phyloP scores from a whole-genome alignment of 2,888 invertebrate species.

The Pardosa pseudoannulata region DNA sequence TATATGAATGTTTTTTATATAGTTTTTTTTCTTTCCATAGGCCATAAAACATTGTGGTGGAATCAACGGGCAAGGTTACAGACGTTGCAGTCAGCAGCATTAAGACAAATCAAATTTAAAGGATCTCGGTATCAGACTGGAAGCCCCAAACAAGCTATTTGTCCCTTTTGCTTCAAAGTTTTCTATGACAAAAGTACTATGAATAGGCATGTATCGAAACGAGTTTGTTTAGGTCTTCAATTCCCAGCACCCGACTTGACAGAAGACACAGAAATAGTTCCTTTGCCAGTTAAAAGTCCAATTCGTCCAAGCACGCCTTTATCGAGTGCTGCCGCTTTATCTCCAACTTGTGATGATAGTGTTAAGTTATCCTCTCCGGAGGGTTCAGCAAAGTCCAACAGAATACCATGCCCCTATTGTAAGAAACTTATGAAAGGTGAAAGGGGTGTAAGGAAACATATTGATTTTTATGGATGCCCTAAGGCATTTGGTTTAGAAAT shows the following conservation, averaged over 20 bases:
- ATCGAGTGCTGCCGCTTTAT: neutral
- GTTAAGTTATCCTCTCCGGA: neutral
- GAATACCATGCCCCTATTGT: conserved; percentile 59
- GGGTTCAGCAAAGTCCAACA: conserved; percentile 17
- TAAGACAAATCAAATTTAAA: conserved; percentile 39
- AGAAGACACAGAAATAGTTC: conserved; percentile 21
- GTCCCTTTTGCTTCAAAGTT: conserved; percentile 67
- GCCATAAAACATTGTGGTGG: conserved; percentile 65
- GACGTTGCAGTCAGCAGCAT: conserved; percentile 31
- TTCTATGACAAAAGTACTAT: conserved; percentile 71
- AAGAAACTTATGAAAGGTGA: conserved; percentile 63
- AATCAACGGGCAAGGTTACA: conserved; percentile 49
- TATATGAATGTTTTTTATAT: neutral
- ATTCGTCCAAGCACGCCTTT: neutral
- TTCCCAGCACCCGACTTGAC: conserved; percentile 30
- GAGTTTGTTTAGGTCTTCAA: conserved; percentile 57
- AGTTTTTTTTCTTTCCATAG: conserved; percentile 19
- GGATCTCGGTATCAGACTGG: conserved; percentile 18
- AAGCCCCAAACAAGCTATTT: conserved; percentile 60
- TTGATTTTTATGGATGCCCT: conserved; percentile 69
- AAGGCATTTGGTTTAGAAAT: conserved; percentile 43
- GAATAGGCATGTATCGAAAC: conserved; percentile 64
- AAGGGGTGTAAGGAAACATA: conserved; percentile 54
- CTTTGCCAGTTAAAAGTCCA: conserved; percentile 19
- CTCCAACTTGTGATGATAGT: neutral